Evolutionary conservation across 2,113 vertebrate species (phyloP), one percentile per base, ranked within the genome.

Genomic region (Oreochromis niloticus): DNA sequence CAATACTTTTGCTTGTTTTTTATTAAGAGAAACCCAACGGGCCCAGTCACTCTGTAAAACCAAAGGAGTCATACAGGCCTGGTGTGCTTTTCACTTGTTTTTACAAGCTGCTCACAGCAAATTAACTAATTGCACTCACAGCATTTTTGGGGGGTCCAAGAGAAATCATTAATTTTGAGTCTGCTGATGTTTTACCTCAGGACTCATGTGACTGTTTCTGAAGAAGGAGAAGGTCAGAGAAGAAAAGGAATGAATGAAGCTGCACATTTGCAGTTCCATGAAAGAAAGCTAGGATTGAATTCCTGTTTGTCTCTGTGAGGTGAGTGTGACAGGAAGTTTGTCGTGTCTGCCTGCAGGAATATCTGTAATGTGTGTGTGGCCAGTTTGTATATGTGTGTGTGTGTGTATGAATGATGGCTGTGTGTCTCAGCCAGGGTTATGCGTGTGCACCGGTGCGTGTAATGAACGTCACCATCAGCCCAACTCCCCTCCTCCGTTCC

Each of bases 371-470:
- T 66, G 59, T 63, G 14, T 75, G 43, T 85, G 80, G 59, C 30
- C 30, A 34, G 30, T 63, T 34, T 61, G 30, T 32, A 34, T 32
- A 24, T 82, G 68, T 56, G 81, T 66, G 36, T 86, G 54, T 57
- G 12, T 59, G 27, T 84, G 84, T 63, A 81, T 86, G 91, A 85
- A 82, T 91, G 92, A 92, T 93, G 85, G 78, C 73, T 87, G 81
- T 83, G 87, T 81, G 87, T 88, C 79, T 86, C 87, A 89, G 84
- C 55, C 50, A 7, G 63, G 85, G 93, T 88, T 90, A 88, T 90
- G 89, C 86, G 92, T 90, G 95, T 87, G 91, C 94, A 94, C 66
- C 34, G 89, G 88, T 92, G 95, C 94, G 87, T 96, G 96, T 96
- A 96, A 97, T 97, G 95, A 96, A 96, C 93, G 92, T 84, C 88